Evolutionary conservation across 2,888 invertebrate species (phyloP).

Genomic region (Epirrhoe alternata): DNA sequence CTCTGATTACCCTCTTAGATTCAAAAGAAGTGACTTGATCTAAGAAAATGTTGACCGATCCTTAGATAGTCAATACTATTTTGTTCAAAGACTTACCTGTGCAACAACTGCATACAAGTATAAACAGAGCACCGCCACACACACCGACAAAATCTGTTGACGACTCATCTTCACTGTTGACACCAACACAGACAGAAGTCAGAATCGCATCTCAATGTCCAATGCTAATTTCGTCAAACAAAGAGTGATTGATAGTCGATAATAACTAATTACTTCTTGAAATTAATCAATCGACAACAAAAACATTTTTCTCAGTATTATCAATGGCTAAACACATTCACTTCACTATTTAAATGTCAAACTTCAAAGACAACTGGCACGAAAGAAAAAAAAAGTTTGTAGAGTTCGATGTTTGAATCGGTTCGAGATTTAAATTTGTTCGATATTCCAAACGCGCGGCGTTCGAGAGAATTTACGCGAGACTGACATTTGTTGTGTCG

Average conservation of each 20-base stretch:
- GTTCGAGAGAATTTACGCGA: constrained; percentile 43
- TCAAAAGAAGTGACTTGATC: too few relatives aligned
- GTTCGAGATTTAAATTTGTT: constrained; percentile 33
- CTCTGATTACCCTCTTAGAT: too few relatives aligned
- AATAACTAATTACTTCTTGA: constrained; percentile 35
- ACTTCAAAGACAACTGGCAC: constrained; percentile 21
- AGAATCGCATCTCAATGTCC: constrained; percentile 48
- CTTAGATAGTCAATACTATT: too few relatives aligned
- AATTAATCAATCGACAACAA: constrained; percentile 38
- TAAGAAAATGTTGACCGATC: too few relatives aligned
- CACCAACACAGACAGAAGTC: constrained; percentile 45
- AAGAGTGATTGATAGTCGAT: constrained; percentile 39
- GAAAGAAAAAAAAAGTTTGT: constrained; percentile 34
- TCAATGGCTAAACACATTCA: constrained; percentile 35
- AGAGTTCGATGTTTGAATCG: constrained; percentile 49
- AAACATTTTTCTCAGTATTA: constrained; percentile 37
- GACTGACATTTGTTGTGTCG: constrained; percentile 47
- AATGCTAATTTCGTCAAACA: constrained; percentile 42
- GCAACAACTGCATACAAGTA: constrained; percentile 52
- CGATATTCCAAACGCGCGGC: constrained; percentile 46
- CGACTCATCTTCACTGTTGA: constrained; percentile 55
- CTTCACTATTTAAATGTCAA: constrained; percentile 40
- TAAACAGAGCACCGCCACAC: constrained; percentile 55
- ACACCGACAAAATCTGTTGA: constrained; percentile 58
- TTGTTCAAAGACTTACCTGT: constrained; percentile 51